Conservation (phyloP, 2,113 vertebrate species). For the Chionomys nivalis region DNA sequence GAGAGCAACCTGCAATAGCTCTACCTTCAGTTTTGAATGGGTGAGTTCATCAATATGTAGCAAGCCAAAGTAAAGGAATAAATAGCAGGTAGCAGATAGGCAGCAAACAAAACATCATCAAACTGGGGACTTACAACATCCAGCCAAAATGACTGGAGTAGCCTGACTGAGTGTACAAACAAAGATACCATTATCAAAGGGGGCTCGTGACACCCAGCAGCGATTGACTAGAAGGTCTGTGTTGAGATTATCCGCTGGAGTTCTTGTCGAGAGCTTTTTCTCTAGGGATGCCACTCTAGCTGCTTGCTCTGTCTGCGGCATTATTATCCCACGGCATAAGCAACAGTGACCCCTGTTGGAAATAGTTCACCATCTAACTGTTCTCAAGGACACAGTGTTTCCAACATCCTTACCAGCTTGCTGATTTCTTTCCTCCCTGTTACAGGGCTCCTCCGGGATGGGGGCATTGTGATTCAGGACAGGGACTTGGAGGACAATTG, state of each 20-base stretch:
- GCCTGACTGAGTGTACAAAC: neutral
- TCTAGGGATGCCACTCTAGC: neutral
- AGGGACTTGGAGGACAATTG: neutral
- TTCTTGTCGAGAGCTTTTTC: neutral
- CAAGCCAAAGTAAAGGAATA: neutral
- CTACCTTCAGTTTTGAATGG: neutral
- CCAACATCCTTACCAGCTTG: neutral
- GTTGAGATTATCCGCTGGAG: neutral
- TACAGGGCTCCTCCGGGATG: neutral
- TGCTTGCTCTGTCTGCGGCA: neutral
- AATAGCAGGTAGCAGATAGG: too few species aligned
- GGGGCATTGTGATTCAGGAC: neutral
- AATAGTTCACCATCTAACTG: neutral
- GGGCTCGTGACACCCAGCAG: too few species aligned
- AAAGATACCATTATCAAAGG: too few species aligned
- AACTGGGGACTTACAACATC: neutral
- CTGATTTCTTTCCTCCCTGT: neutral
- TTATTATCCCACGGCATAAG: neutral
- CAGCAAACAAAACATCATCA: neutral
- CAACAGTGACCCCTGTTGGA: neutral
- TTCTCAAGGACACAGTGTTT: neutral
- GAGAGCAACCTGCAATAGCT: neutral
- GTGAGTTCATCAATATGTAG: neutral
- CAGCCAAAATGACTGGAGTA: neutral
- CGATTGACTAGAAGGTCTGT: too few species aligned